Evolutionary conservation across 2,113 vertebrate species (phyloP), one percentile per base, ranked within the genome.

Genomic region (Ochotona princeps): DNA sequence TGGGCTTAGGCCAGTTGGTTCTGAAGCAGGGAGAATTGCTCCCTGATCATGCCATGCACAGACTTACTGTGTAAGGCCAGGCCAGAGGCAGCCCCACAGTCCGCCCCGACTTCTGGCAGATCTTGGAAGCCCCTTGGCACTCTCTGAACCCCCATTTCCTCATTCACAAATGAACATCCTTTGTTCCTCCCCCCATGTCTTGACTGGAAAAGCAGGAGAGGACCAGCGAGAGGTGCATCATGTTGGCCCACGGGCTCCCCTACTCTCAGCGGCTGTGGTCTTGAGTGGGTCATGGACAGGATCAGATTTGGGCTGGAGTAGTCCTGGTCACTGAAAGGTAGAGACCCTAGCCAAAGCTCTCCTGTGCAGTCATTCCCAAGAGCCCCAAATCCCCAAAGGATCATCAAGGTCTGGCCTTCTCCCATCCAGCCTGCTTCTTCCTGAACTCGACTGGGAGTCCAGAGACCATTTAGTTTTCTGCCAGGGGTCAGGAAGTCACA

Each of bases 91-190:
- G 89, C 61, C 85, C 35, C 25, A 49, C 74, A 11, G 9, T 35
- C 49, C 65, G 30, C 17, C 83, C 49, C 5, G 25, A 65, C 14
- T 69, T 32, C 61, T 44, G 47, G 26, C 51, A 44, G 63, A 60
- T 67, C 49, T 51, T 18, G 8, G 79, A 51, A 78, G 61, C 20
- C 63, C 63, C 26, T 9, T 92, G 87, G 72, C 4, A 38, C 38
- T 79, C 69, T 79, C 69, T 10, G 32, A 90, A 23, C 61, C 75
- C 82, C 81, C 60, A 49, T 60, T 94, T 92, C 86, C 44, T 87
- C 57, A 1, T 85, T n/a, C 30, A 30, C 11, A 35, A 38, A n/a
- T n/a, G 51, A 78, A 75, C 75, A 75, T 38, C 81, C 20, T 63
- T 74, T 90, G 12, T 12, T 28, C 60, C 7, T 35, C 11, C n/a